Evolutionary conservation across 2,888 invertebrate species (phyloP).

Genomic region (Clostera curtula): DNA sequence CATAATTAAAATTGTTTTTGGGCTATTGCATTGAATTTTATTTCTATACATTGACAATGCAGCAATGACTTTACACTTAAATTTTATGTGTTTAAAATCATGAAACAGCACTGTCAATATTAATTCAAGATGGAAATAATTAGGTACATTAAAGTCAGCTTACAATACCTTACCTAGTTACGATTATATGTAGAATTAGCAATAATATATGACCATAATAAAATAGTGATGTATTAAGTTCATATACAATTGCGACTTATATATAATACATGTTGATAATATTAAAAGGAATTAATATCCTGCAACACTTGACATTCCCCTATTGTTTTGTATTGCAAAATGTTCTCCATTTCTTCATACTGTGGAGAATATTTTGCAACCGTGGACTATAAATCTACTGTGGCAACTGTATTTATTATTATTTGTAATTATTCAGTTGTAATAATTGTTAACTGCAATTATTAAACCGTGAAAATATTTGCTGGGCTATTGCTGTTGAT

Average conservation of each 20-base stretch:
- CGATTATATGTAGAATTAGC: conserved; percentile 56
- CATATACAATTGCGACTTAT: conserved; percentile 50
- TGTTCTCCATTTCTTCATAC: conserved; percentile 19
- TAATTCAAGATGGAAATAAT: conserved; percentile 71
- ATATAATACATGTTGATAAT: conserved; percentile 68
- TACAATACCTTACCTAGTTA: conserved; percentile 70
- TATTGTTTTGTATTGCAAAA: conserved; percentile 36
- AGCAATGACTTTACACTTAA: conserved; percentile 15
- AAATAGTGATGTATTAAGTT: conserved; percentile 20
- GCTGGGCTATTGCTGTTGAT: conserved; percentile 66
- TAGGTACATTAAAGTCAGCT: conserved; percentile 72
- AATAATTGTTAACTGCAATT: conserved; percentile 29
- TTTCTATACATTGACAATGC: conserved; percentile 45
- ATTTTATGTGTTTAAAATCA: conserved; percentile 11
- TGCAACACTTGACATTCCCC: conserved; percentile 73
- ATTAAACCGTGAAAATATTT: conserved; percentile 48
- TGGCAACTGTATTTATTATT: conserved; percentile 53
- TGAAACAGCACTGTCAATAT: conserved; percentile 46
- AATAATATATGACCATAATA: conserved; percentile 38
- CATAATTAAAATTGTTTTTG: conserved; percentile 58
- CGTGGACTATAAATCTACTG: conserved; percentile 60
- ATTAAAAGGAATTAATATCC: conserved; percentile 70
- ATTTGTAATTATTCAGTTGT: conserved; percentile 27
- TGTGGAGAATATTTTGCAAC: conserved; percentile 31
- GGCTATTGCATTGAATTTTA: conserved; percentile 72